Evolutionary conservation across 2,888 invertebrate species (phyloP).

Genomic region (Sialis lutaria): DNA sequence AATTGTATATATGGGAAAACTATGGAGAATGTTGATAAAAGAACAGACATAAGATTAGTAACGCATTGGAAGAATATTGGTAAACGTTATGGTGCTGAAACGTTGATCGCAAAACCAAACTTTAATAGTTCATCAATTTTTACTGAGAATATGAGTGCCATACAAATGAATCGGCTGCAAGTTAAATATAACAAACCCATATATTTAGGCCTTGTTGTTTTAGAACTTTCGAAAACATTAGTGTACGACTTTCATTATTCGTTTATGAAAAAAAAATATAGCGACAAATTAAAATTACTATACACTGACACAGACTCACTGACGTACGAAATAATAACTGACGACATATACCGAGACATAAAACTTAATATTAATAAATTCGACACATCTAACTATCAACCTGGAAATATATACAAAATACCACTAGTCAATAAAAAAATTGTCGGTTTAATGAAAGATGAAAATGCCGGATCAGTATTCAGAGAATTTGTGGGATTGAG

Average conservation of each 20-base stretch:
- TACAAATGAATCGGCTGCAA: conserved; percentile 16
- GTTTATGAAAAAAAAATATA: conserved; percentile 15
- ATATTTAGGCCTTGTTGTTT: conserved; percentile 19
- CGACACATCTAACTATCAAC: conserved; percentile 16
- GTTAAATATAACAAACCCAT: conserved; percentile 20
- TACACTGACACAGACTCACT: conserved; percentile 18
- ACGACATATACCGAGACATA: conserved; percentile 18
- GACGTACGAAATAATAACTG: conserved; percentile 15
- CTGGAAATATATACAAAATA: conserved; percentile 13
- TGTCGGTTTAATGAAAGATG: conserved; percentile 9
- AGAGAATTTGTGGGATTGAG: conserved; percentile 8
- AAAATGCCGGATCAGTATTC: conserved; percentile 4
- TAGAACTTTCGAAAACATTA: conserved; percentile 21
- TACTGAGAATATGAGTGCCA: conserved; percentile 17
- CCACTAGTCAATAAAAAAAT: conserved; percentile 11
- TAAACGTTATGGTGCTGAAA: conserved; percentile 16
- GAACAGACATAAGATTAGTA: conserved; percentile 17
- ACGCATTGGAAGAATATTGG: conserved; percentile 11
- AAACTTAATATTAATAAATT: conserved; percentile 14
- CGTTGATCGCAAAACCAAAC: conserved; percentile 16
- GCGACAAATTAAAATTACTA: conserved; percentile 12
- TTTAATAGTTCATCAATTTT: conserved; percentile 17
- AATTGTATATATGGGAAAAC: conserved; percentile 19
- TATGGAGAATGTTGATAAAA: conserved; percentile 23
- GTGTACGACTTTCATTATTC: conserved; percentile 23